Percentiles rank a stretch among this genome's conserved stretches.
Evolutionary conservation across 2,888 invertebrate genomes (phyloP).

Genomic region (Athalia cordata): DNA sequence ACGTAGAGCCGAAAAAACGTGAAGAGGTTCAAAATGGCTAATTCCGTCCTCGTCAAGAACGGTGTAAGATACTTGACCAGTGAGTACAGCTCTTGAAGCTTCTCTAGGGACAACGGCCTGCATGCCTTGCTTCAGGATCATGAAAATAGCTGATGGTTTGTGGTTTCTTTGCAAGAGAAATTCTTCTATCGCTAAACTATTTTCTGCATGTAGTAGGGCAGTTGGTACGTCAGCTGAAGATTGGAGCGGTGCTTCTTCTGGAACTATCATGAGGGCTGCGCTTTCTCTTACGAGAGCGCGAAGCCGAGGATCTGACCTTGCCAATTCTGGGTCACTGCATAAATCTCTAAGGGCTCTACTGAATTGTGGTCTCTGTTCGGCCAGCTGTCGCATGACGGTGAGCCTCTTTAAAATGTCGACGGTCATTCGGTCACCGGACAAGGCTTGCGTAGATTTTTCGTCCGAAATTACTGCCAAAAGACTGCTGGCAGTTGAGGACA

Average conservation of each 20-base stretch:
- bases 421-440: conserved; percentile 78
- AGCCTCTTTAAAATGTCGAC: conserved; percentile 82
- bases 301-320: conserved; percentile 81
- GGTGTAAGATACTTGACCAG: conserved; percentile 85
- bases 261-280: conserved; percentile 82
- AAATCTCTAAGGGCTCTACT: conserved; percentile 79
- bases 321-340: conserved; percentile 80
- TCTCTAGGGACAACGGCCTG: conserved; percentile 87
- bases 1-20: conserved; percentile 83
- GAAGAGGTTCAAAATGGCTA: conserved; percentile 84
- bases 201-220: conserved; percentile 80
- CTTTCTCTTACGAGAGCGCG: conserved; percentile 84
- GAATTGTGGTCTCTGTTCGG: conserved; percentile 80
- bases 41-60: conserved; percentile 86
- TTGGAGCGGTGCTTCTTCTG: conserved; percentile 78
- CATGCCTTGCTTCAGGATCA: conserved; percentile 84
- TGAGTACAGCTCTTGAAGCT: conserved; percentile 83
- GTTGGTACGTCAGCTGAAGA: conserved; percentile 84
- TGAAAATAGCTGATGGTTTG: conserved; percentile 77
- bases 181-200: conserved; percentile 86
- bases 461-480: conserved; percentile 76
- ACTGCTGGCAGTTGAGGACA: conserved; percentile 79
- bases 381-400: conserved; percentile 83
- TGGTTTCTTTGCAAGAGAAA: conserved; percentile 79
- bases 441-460: conserved; percentile 76